Conservation (phyloP, 1,140 invertebrate genomes). For the Pentalonia nigronervosa region DNA sequence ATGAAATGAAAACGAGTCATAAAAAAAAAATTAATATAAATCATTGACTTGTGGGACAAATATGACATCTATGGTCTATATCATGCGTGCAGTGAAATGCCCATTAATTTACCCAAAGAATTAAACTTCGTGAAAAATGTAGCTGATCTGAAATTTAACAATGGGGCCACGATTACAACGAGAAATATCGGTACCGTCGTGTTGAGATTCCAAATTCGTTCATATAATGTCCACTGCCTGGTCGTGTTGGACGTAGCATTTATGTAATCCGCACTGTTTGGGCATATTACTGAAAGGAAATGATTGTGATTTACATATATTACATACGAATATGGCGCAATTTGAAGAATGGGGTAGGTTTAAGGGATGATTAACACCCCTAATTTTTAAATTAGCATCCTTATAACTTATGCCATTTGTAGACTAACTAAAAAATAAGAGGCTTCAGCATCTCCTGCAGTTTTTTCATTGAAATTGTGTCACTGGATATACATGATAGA, state of each 20-base stretch:
- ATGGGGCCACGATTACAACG: constrained; percentile 76
- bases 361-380: too few species aligned
- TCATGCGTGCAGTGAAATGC: neutral
- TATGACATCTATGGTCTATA: neutral
- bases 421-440: neutral
- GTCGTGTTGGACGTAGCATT: neutral
- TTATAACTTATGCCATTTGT: neutral
- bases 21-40: too few species aligned
- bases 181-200: constrained; percentile 85
- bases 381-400: too few species aligned
- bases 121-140: constrained; percentile 95
- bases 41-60: too few species aligned
- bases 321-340: too few species aligned
- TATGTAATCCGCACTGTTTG: neutral
- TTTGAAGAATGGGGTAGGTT: too few species aligned
- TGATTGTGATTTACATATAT: neutral
- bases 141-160: constrained; percentile 85
- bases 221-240: constrained; percentile 21
- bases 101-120: constrained; percentile 75
- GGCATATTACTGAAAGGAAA: constrained; percentile 60
- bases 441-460: neutral
- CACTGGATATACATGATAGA: too few species aligned
- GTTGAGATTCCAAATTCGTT: constrained; percentile 72
- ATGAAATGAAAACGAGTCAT: too few species aligned
- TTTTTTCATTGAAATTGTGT: too few species aligned